Evolutionary conservation across 2,888 invertebrate species (phyloP).

Genomic region (Exephanes ischioxanthus): DNA sequence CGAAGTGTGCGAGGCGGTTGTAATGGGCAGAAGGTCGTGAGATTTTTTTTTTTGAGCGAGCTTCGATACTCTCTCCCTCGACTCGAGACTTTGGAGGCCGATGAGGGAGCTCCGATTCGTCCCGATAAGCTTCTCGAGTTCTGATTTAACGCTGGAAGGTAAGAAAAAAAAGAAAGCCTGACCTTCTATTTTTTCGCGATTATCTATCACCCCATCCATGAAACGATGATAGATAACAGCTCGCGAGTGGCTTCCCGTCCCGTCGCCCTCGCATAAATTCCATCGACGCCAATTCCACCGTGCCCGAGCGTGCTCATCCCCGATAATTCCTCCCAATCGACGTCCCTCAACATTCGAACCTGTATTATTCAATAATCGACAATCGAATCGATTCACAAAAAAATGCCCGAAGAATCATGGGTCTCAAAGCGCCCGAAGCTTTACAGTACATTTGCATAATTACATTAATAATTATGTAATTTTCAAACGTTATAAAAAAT

Average conservation of each 20-base stretch:
- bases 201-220: constrained; percentile 32
- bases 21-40: constrained; percentile 27
- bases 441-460: too few relatives aligned
- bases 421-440: too few relatives aligned
- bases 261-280: constrained; percentile 6
- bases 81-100: constrained; percentile 25
- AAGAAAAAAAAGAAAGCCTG: constrained; percentile 1
- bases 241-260: constrained; percentile 8
- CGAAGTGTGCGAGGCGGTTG: constrained; percentile 19
- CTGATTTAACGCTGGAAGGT: constrained; percentile 17
- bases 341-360: not conserved
- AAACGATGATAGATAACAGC: constrained; percentile 30
- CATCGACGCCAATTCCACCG: constrained; percentile 10
- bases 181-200: constrained; percentile 7
- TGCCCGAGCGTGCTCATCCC: not conserved
- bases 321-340: not conserved
- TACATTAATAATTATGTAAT: too few relatives aligned
- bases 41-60: constrained; percentile 14
- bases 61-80: constrained; percentile 12
- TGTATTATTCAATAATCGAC: constrained; percentile 12
- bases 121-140: not conserved
- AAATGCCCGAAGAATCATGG: too few relatives aligned
- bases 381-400: constrained; percentile 1
- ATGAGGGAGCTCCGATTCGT: constrained; percentile 22
- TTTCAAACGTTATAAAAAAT: too few relatives aligned